A percentile compares a stretch with the other conserved stretches of the same genome.
Conservation (phyloP, 2,113 vertebrate species). For the Cyprinodon variegatus region DNA sequence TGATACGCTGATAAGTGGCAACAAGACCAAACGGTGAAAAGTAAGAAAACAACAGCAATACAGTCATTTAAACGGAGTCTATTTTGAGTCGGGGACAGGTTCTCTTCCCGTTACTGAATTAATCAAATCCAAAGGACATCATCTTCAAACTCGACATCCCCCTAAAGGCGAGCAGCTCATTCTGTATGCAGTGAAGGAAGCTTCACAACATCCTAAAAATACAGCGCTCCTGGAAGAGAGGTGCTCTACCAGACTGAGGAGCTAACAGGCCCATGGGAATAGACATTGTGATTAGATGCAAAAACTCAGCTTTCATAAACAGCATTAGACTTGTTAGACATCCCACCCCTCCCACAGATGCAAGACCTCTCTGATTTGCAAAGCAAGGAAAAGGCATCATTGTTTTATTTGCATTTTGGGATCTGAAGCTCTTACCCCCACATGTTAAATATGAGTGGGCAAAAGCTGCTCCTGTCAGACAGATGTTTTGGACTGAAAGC, state of each 20-base stretch:
- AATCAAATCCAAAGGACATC: constrained; percentile 98
- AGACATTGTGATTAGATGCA: constrained; percentile 90
- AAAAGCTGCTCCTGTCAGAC: constrained; percentile 47
- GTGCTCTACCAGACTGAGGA: constrained; percentile 91
- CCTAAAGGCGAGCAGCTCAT: constrained; percentile 97
- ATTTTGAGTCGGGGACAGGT: constrained; percentile 85
- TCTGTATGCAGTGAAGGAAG: constrained; percentile 95
- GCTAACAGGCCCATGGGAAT: constrained; percentile 89
- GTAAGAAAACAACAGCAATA: constrained; percentile 79
- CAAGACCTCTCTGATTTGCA: constrained; percentile 67
- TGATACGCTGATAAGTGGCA: constrained; percentile 72
- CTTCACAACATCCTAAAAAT: constrained; percentile 98
- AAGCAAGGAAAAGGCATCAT: constrained; percentile 55
- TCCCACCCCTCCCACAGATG: constrained; percentile 69
- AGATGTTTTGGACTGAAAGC: constrained; percentile 43
- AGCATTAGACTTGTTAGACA: constrained; percentile 87
- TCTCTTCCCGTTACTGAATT: constrained; percentile 89
- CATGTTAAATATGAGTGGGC: constrained; percentile 54
- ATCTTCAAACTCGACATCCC: constrained; percentile 98
- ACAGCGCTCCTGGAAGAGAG: constrained; percentile 92
- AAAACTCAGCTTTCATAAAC: constrained; percentile 90
- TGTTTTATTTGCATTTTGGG: constrained; percentile 59
- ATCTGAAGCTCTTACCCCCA: constrained; percentile 46
- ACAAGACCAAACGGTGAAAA: constrained; percentile 73
- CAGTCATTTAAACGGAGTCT: constrained; percentile 82